Percentiles rank a stretch among this genome's conserved stretches.
phyloP scores from a whole-genome alignment of 2,888 invertebrate genomes.

The Julus scanicus region DNA sequence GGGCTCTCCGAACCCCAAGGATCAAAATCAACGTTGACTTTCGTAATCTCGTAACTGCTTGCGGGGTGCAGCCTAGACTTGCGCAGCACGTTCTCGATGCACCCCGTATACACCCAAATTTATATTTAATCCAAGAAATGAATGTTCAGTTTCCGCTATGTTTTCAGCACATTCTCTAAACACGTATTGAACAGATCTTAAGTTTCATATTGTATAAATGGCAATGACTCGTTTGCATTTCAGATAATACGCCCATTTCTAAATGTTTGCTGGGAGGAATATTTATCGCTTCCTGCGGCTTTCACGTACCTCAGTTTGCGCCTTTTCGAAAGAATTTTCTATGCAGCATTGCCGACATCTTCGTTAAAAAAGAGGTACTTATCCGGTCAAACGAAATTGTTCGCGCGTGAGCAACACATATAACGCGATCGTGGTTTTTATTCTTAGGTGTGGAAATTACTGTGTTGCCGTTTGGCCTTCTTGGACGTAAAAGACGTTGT shows the following conservation, averaged over 20 bases:
- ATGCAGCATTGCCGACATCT: conserved; percentile 66
- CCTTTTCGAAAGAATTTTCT: conserved; percentile 66
- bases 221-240: no score
- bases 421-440: conserved; percentile 7
- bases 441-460: conserved; percentile 66
- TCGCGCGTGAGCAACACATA: no score
- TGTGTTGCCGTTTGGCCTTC: conserved; percentile 68
- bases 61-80: no score
- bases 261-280: conserved; percentile 68
- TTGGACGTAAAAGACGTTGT: conserved; percentile 70
- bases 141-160: no score
- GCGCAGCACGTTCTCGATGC: no score
- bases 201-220: no score
- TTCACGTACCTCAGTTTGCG: conserved; percentile 68
- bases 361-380: conserved; percentile 65
- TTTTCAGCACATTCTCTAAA: no score
- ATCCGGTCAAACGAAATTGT: not conserved
- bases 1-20: conserved; percentile 15
- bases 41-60: not conserved
- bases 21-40: not conserved
- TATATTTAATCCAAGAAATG: no score
- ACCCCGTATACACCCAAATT: no score
- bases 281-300: conserved; percentile 67
- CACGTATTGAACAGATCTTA: no score
- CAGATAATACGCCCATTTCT: conserved; percentile 69